Base-by-base conservation (phyloP, 2,797 vertebrate genomes). In the Oceanodroma leucorhoa region DNA sequence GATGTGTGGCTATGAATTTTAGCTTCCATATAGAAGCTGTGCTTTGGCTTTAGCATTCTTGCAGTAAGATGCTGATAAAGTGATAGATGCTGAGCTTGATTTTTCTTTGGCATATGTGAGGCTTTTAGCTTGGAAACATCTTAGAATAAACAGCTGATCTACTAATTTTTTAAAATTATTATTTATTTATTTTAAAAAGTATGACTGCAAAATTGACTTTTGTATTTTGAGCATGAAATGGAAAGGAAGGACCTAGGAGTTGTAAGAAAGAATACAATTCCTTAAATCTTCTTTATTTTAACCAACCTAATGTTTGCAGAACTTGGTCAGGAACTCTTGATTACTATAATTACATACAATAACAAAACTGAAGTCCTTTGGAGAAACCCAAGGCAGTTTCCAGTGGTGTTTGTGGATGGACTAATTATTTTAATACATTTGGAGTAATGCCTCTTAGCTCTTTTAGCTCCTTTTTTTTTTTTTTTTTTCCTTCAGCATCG, bases 401-500 rank as follows among this genome's bases (percentile, higher is more conserved):
- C 55, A 86, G 80, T 77, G 62, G 70, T 94, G 83, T 90, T 90
- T 94, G 87, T 94, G 89, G 85, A 93, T 70, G 70, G 75, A 79
- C 82, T 94, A 94, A 95, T 91, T 95, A 90, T 87, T 94, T 90
- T 93, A 93, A 91, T 93, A 84, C 27, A 18, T 92, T 79, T 93
- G 86, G 77, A 93, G 27, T 90, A 77, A 86, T 73, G 85, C 78
- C 64, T 91, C 27, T 65, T 73, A 27, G 43, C 34, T 81, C 13
- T n/a, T 43, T 43, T 20, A 36, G 36, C 36, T 36, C 36, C 11
- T 23, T 17, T 32, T 50, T 22, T 23, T 17, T 32, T 50, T 17
- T 38, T 38, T 29, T n/a, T 29, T 7, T 18, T 2, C 7, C 36
- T 50, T n/a, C 22, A 53, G 15, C 64, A 60, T 51, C 12, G 6